Conservation (phyloP, 2,888 invertebrate species). For the Endotricha flammealis region DNA sequence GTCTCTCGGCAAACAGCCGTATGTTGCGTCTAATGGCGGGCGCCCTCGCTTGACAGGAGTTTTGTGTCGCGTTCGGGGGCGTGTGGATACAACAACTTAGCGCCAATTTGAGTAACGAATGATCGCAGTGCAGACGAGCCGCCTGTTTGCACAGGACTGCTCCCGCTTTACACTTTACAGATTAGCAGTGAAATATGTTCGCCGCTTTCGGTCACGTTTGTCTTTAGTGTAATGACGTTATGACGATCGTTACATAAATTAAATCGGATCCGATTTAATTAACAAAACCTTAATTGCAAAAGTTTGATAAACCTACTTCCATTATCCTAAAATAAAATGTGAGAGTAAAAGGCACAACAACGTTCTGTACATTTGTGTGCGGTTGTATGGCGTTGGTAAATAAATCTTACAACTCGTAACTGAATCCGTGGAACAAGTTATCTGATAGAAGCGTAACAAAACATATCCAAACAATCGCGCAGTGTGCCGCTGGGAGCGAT, state of each 20-base stretch:
- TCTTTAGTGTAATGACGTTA: neutral
- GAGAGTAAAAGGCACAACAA: too few species aligned
- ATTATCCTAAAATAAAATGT: too few species aligned
- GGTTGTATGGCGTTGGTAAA: too few species aligned
- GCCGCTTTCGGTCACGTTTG: neutral
- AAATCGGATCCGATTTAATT: neutral
- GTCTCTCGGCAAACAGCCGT: neutral
- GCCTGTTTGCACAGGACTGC: slow-evolving; percentile 2
- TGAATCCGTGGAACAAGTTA: neutral
- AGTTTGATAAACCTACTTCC: too few species aligned
- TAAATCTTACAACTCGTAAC: neutral
- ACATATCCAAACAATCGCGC: neutral
- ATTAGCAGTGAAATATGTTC: slow-evolving; percentile 5
- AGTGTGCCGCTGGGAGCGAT: neutral
- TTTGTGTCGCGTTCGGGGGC: neutral
- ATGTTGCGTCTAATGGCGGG: neutral
- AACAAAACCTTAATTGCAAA: too few species aligned
- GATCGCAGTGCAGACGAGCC: slow-evolving; percentile 2
- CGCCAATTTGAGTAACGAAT: slow-evolving; percentile 5
- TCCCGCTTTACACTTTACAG: neutral
- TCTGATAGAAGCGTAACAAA: neutral
- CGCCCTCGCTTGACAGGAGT: neutral
- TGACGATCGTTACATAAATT: neutral
- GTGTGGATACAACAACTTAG: slow-evolving; percentile 1
- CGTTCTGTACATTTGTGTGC: too few species aligned